A percentile compares a stretch with the other conserved stretches of the same genome.
phyloP scores from a whole-genome alignment of 1,140 invertebrate species.

The Musca domestica region DNA sequence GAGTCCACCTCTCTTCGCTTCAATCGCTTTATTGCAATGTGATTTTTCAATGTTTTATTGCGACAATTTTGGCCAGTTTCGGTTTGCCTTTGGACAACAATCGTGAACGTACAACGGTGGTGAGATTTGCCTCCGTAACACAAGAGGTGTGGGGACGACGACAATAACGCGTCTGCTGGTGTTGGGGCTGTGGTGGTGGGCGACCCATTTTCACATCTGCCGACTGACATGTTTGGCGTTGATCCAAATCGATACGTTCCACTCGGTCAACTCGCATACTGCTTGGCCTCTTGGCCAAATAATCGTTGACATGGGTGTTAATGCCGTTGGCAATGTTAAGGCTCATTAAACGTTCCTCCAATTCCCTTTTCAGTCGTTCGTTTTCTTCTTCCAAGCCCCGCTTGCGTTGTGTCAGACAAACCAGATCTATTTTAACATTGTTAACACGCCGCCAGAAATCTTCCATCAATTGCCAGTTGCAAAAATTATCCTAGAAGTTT shows the following conservation, averaged over 20 bases:
- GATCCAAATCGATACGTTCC: slow-evolving; percentile 34
- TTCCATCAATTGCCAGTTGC: slow-evolving; percentile 35
- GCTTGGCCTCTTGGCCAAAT: slow-evolving; percentile 42
- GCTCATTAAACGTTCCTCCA: slow-evolving; percentile 47
- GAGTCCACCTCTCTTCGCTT: too few relatives aligned
- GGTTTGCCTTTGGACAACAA: slow-evolving; percentile 30
- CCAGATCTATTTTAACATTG: slow-evolving; percentile 45
- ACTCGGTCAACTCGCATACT: slow-evolving; percentile 52
- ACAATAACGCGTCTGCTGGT: slow-evolving; percentile 18
- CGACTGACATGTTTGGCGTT: slow-evolving; percentile 35
- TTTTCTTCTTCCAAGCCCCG: slow-evolving; percentile 39
- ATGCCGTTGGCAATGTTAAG: slow-evolving; percentile 47
- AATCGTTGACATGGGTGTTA: slow-evolving; percentile 42
- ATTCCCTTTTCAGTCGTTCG: slow-evolving; percentile 35
- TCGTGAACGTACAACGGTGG: slow-evolving; percentile 38
- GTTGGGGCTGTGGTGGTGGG: slow-evolving; percentile 13
- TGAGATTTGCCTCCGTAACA: slow-evolving; percentile 41
- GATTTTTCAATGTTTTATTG: slow-evolving; percentile 21
- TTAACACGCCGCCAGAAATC: slow-evolving; percentile 51
- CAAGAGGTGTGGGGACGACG: slow-evolving; percentile 28
- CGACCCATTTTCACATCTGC: slow-evolving; percentile 25
- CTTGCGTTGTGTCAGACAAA: slow-evolving; percentile 45
- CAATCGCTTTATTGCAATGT: too few relatives aligned
- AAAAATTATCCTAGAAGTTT: slow-evolving; percentile 19
- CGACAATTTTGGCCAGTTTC: slow-evolving; percentile 35